Base-by-base conservation (phyloP, 2,797 vertebrate species). In the Menidia menidia region DNA sequence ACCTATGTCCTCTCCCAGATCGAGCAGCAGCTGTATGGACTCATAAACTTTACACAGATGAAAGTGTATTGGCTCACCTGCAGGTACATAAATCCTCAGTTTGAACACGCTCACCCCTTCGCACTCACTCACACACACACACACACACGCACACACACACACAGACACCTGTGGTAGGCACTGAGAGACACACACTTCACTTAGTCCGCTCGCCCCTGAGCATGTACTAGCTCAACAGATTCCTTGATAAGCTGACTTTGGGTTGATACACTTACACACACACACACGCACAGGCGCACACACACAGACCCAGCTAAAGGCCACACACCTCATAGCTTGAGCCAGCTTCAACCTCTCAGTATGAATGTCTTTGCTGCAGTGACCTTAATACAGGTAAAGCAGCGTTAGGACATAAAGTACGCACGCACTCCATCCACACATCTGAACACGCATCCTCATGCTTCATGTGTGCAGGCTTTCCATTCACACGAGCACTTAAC, bases 171-270 rank as follows among this genome's bases (percentile, higher is more conserved):
- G 45, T 60, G 47, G 43, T 79, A 76, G 79, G 71, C 78, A 87
- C 73, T 78, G 79, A 86, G 68, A 81, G 75, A 81, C 4, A 13
- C 45, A 75, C 78, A 84, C 85, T 76, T 74, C 72, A 83, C 60
- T 67, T 81, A 81, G 77, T 83, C 72, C 81, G 80, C 83, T 82
- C 83, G 80, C 77, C 73, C 78, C 80, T 1, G 13, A 70, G 78
- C 83, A 89, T 78, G 86, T 60, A 73, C 67, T 78, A 84, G 84
- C 76, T 79, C 79, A 75, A 81, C 83, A 87, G 85, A 84, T 89
- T 89, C 78, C 71, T 82, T 63, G 58, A 87, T 89, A 86, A 82
- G 82, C 81, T 83, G 79, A 82, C 65, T 73, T 69, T 77, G 66
- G 73, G 60, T 10, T 55, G 53, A n/a, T 69, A 66, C 61, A 74